A percentile compares a stretch with the other conserved stretches of the same genome.
phyloP scores from a whole-genome alignment of 2,113 vertebrate species.

The Ammodytes marinus region DNA sequence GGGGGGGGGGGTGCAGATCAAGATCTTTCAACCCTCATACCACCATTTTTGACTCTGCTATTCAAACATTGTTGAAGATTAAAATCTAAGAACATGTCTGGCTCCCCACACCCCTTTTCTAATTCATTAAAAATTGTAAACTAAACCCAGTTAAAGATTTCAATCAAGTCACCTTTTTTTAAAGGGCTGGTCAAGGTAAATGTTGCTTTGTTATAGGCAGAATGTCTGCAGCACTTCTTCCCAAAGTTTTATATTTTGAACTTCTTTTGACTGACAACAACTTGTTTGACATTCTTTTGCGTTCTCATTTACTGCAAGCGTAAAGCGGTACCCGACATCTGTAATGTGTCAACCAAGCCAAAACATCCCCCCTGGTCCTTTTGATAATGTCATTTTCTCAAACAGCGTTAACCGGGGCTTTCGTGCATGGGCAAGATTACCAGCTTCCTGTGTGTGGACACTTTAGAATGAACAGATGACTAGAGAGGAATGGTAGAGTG shows the following conservation, averaged over 20 bases:
- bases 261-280: background rate
- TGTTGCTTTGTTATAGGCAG: background rate
- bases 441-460: slow-evolving; percentile 36
- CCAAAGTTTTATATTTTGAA: background rate
- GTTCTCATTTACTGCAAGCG: background rate
- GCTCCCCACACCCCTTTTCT: too few species aligned
- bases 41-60: slow-evolving; percentile 26
- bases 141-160: background rate
- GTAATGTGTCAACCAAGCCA: background rate
- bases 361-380: slow-evolving; percentile 2
- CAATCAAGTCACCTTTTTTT: background rate
- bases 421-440: slow-evolving; percentile 41
- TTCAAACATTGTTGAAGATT: slow-evolving; percentile 11
- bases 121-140: background rate
- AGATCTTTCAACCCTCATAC: slow-evolving; percentile 14
- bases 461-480: slow-evolving; percentile 23
- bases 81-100: slow-evolving; percentile 2
- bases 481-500: slow-evolving; percentile 35
- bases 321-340: background rate
- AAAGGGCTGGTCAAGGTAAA: background rate
- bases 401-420: slow-evolving; percentile 26
- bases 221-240: background rate
- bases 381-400: slow-evolving; percentile 35
- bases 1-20: background rate
- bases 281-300: background rate